Evolutionary conservation across 2,888 invertebrate species (phyloP), one percentile per base, ranked within the genome.

Genomic region (Halictus quadricinctus): DNA sequence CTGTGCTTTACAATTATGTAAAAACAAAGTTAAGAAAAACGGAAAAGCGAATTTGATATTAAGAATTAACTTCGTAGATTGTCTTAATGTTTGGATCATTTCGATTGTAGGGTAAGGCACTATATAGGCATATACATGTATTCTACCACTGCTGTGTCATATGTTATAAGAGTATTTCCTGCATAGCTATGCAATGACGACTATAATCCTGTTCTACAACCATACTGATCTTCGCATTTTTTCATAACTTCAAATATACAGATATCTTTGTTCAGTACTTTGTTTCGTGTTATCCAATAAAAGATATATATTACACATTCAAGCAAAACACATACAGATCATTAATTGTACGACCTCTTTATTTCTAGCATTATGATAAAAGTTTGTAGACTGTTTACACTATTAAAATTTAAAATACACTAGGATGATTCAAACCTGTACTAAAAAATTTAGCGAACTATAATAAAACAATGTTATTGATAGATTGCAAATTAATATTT

Each of bases 61-160:
- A 60, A 80, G 69, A 29, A 72, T 78, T 66, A 76, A 73, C 43
- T 72, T 83, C 13, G 73, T 76, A 69, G 29, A 80, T 80, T 76
- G 46, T 86, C 80, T 84, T 83, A 84, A 85, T 69, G 90, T 89
- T 88, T 90, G 90, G 90, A 90, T 90, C 90, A 90, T 90, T 90
- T 90, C 90, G 89, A 90, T 89, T 90, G 89, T 88, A 88, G 88
- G 88, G 90, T 90, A 85, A 86, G 80, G 80, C 86, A 90, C 79
- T 90, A 90, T 88, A 88, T 89, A 87, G 79, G 83, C 83, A 73
- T 85, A 88, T 83, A 86, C 54, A 85, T 81, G 87, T 88, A 88
- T 90, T 85, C 76, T 88, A 90, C 70, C 85, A 84, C 83, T 88
- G 85, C 83, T 88, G 83, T 87, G 90, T 90, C 89, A 86, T 89